phyloP scores from a whole-genome alignment of 2,888 invertebrate genomes.

The Rhogogaster chlorosoma region DNA sequence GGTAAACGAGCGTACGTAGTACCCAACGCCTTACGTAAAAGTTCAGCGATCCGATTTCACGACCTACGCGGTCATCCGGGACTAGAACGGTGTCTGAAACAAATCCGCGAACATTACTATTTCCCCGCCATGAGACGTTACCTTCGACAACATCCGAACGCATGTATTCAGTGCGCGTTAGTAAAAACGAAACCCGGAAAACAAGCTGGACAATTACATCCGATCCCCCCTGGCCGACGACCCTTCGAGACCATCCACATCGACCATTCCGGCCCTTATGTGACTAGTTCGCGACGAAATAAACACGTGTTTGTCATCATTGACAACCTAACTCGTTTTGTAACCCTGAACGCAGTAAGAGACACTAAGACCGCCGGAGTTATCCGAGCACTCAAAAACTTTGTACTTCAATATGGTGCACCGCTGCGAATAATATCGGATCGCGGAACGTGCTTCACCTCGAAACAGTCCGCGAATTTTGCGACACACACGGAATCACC shows the following conservation, averaged over 20 bases:
- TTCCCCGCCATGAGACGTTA: slow-evolving; percentile 60
- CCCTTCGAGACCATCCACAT: slow-evolving; percentile 58
- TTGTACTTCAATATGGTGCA: slow-evolving; percentile 55
- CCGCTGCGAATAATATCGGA: slow-evolving; percentile 56
- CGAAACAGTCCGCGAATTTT: slow-evolving; percentile 54
- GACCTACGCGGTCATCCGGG: slow-evolving; percentile 60
- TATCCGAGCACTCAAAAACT: slow-evolving; percentile 50
- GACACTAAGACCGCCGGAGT: slow-evolving; percentile 49
- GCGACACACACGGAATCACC: slow-evolving; percentile 52
- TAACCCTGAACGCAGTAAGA: slow-evolving; percentile 55
- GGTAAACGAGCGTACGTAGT: not conserved
- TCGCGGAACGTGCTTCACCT: slow-evolving; percentile 58
- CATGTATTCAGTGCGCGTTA: slow-evolving; percentile 58
- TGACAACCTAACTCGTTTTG: slow-evolving; percentile 59
- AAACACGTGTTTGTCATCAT: slow-evolving; percentile 57
- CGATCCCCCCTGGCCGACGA: slow-evolving; percentile 57
- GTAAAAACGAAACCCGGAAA: slow-evolving; percentile 11
- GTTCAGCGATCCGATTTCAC: slow-evolving; percentile 54
- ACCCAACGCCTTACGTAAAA: not conserved
- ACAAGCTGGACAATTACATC: slow-evolving; percentile 57
- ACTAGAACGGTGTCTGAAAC: slow-evolving; percentile 53
- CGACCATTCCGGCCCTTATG: slow-evolving; percentile 59
- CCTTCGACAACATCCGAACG: slow-evolving; percentile 55
- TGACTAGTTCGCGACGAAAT: slow-evolving; percentile 50
- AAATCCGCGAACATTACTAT: slow-evolving; percentile 58